Evolutionary conservation across 2,113 vertebrate species (phyloP).

Genomic region (Hydropotes inermis): DNA sequence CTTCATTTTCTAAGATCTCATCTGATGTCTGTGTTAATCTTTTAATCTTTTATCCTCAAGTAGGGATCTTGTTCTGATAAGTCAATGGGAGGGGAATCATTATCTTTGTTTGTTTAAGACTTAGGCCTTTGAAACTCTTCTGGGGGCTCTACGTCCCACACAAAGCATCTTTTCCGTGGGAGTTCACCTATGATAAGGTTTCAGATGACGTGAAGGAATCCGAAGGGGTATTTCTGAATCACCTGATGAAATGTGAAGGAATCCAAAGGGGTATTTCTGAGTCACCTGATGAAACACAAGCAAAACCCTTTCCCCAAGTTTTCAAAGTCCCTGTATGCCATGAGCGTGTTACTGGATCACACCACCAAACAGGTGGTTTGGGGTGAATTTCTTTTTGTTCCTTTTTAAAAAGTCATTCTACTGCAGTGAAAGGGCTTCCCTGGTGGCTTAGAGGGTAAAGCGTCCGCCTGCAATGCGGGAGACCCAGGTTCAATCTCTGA

Average conservation of each 20-base stretch:
- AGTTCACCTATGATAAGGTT: neutral
- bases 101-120: neutral
- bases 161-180: neutral
- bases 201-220: neutral
- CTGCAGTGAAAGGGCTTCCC: neutral
- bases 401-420: neutral
- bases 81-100: fast-evolving
- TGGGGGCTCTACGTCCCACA: fast-evolving
- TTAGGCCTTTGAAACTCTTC: neutral
- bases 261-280: neutral
- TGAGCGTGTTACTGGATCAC: neutral
- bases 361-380: neutral
- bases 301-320: neutral
- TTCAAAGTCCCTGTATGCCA: neutral
- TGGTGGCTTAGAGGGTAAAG: too few relatives aligned
- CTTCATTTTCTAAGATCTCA: neutral
- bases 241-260: neutral
- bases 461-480: too few relatives aligned
- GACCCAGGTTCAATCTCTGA: too few relatives aligned
- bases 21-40: neutral
- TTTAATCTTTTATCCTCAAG: neutral
- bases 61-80: neutral
- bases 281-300: neutral
- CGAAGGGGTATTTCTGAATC: neutral
- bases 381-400: neutral